These are phyloP conservation scores for Unio pictorum DNA, from an alignment of 2,888 invertebrate genomes.

Conservation along the genomic window DNA sequence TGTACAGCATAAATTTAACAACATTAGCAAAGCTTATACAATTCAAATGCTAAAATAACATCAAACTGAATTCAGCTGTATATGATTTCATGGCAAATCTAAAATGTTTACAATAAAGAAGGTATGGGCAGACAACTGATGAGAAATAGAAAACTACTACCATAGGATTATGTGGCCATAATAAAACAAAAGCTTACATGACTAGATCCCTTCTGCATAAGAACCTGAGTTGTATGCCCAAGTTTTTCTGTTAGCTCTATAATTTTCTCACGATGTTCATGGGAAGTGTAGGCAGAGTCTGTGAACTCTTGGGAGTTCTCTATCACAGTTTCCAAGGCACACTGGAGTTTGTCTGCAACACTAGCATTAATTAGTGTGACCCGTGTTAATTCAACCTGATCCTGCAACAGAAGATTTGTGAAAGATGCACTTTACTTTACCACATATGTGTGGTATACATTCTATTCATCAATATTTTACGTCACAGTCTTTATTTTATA, in stretches of 20 bases:
- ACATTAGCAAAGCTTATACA: too few species aligned
- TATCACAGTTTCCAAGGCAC: slow-evolving; percentile 85
- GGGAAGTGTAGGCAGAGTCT: slow-evolving; percentile 98
- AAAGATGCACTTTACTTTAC: not conserved
- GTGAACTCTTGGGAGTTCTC: slow-evolving; percentile 98
- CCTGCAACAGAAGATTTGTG: slow-evolving; percentile 65
- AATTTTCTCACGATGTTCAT: slow-evolving; percentile 95
- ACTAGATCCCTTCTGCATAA: slow-evolving; percentile 85
- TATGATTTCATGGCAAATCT: too few species aligned
- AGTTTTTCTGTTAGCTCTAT: slow-evolving; percentile 88
- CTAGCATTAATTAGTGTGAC: slow-evolving; percentile 82
- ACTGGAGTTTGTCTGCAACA: slow-evolving; percentile 84
- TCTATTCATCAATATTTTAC: not conserved
- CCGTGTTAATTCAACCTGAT: slow-evolving; percentile 88
- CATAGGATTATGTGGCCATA: not conserved
- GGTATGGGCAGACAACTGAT: too few species aligned
- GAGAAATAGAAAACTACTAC: too few species aligned
- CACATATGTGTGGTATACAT: not conserved
- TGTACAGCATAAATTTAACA: too few species aligned
- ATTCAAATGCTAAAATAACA: too few species aligned
- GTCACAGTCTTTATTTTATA: not conserved
- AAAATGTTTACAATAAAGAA: too few species aligned
- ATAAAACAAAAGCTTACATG: slow-evolving; percentile 19
- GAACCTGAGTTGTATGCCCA: slow-evolving; percentile 91
- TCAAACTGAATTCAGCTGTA: too few species aligned